phyloP scores from a whole-genome alignment of 2,113 vertebrate species.

The Platysteira castanea region DNA sequence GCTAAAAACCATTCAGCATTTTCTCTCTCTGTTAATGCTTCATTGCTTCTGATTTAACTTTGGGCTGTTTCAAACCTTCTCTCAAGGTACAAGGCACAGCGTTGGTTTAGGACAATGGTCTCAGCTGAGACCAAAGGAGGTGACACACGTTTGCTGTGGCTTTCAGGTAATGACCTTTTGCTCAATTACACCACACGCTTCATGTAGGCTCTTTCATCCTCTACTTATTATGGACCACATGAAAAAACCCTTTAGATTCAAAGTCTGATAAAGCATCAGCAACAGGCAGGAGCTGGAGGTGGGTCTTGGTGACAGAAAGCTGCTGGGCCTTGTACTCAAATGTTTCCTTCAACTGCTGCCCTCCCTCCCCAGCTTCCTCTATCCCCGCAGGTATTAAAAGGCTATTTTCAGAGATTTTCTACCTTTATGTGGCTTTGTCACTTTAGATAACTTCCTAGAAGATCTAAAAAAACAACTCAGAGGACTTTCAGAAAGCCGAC shows the following conservation, averaged over 20 bases:
- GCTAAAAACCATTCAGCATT: neutral
- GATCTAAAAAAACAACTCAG: neutral
- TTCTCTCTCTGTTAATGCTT: neutral
- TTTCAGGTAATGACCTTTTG: constrained; percentile 28
- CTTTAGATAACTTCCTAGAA: neutral
- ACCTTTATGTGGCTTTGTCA: neutral
- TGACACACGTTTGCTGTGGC: neutral
- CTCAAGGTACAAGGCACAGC: neutral
- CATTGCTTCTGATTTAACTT: neutral
- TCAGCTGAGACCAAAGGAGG: neutral
- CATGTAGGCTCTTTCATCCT: neutral
- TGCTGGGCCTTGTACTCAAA: neutral
- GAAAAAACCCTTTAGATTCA: neutral
- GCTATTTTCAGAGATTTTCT: neutral
- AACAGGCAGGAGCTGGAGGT: neutral
- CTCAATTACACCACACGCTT: constrained; percentile 2
- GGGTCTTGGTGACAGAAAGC: neutral
- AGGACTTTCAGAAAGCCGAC: neutral
- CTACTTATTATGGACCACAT: neutral
- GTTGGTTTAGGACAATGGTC: neutral
- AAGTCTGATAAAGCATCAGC: neutral
- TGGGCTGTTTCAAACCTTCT: neutral
- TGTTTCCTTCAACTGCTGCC: neutral
- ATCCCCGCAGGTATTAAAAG: neutral
- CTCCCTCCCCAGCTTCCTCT: neutral